Evolutionary conservation across 2,113 vertebrate genomes (phyloP), one percentile per base, ranked within the genome.

Genomic region (Actenoides hombroni): DNA sequence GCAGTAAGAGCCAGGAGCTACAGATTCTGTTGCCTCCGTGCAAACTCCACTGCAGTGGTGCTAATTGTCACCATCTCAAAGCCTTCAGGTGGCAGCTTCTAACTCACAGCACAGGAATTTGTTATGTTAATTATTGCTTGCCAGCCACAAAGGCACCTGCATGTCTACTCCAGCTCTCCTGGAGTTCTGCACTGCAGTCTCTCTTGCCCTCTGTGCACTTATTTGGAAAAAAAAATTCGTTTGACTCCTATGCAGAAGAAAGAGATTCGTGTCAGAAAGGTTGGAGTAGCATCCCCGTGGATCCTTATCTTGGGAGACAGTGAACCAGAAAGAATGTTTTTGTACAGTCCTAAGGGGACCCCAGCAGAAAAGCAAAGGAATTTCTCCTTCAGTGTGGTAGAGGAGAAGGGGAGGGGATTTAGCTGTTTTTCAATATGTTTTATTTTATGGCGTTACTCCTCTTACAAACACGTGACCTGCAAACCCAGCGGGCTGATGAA

Each of bases 21-120:
- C n/a, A 42, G 46, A 74, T 59, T 73, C 86, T 28, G 15, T 76
- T 91, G 49, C 57, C 37, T 70, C 33, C 61, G 40, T 89, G 54
- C 84, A 87, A 91, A 74, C 68, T 54, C 44, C 65, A 46, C 77
- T 51, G 74, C 61, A 35, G 79, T 57, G 57, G 40, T 94, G 91
- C 54, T 96, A 87, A 94, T 85, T 91, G 86, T 88, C 49, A 61
- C 40, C 53, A 17, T 83, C 67, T 49, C 29, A 0, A 33, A 96
- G 63, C 67, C 81, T 94, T 96, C 92, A 70, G 86, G 92, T 94
- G 88, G 74, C 90, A 91, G 61, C 74, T 91, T 89, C 86, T 76
- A 82, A 76, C 40, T 91, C 80, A 46, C 63, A 86, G 88, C 48
- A 21, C 53, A 59, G 57, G 53, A 84, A 64, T 92, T 93, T 81